phyloP scores from a whole-genome alignment of 1,140 invertebrate genomes.

The Diorhabda elongata region DNA sequence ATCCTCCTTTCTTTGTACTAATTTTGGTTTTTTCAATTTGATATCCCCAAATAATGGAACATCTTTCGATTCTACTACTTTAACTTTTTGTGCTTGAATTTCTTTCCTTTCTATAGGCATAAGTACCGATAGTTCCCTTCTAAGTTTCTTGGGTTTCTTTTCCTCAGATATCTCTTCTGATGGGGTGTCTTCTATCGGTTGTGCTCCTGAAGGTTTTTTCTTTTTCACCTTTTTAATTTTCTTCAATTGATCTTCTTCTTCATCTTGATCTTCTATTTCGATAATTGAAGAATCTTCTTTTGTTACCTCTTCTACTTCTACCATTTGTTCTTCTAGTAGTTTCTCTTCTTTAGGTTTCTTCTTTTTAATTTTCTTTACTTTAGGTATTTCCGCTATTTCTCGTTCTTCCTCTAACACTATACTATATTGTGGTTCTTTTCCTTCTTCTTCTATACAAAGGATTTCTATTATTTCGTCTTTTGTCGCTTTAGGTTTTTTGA shows the following conservation, averaged over 20 bases:
- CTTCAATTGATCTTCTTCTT: slow-evolving; percentile 33
- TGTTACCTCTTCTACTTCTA: slow-evolving; percentile 41
- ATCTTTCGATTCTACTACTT: slow-evolving; percentile 65
- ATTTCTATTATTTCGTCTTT: slow-evolving; percentile 51
- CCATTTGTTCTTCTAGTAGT: slow-evolving; percentile 37
- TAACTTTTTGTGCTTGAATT: slow-evolving; percentile 55
- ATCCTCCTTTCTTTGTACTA: slow-evolving; percentile 41
- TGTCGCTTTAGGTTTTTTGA: slow-evolving; percentile 45
- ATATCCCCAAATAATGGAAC: slow-evolving; percentile 55
- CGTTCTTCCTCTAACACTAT: slow-evolving; percentile 42
- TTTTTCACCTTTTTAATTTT: slow-evolving; percentile 43
- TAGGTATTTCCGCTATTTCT: slow-evolving; percentile 37
- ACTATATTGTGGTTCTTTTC: slow-evolving; percentile 44
- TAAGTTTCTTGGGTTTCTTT: slow-evolving; percentile 37
- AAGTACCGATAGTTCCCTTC: slow-evolving; percentile 42
- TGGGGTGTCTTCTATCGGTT: slow-evolving; percentile 44
- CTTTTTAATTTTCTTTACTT: slow-evolving; percentile 39
- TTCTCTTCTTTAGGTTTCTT: slow-evolving; percentile 42
- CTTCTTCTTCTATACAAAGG: slow-evolving; percentile 50
- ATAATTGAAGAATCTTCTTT: slow-evolving; percentile 30
- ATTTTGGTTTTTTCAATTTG: slow-evolving; percentile 40
- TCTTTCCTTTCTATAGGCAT: slow-evolving; percentile 61
- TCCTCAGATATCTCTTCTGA: slow-evolving; percentile 41
- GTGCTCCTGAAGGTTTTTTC: slow-evolving; percentile 41
- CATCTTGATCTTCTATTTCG: slow-evolving; percentile 41